These are phyloP conservation scores for Microplitis mediator DNA, from an alignment of 1,140 invertebrate species.

Conservation along the genomic window DNA sequence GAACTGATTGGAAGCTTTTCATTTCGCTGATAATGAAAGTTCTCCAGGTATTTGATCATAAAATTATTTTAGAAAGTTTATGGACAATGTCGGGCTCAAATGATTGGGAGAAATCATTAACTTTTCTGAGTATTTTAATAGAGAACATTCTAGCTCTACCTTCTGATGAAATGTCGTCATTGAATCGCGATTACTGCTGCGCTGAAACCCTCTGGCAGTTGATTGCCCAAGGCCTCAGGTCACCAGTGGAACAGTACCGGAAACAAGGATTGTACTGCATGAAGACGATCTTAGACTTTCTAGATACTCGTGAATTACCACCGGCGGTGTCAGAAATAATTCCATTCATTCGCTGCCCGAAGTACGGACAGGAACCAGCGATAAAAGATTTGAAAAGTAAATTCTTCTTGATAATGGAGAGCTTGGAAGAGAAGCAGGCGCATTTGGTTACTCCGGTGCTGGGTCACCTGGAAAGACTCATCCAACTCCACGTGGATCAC, in stretches of 20 bases:
- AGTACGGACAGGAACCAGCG: background rate
- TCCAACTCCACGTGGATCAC: slow-evolving; percentile 36
- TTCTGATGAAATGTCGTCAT: background rate
- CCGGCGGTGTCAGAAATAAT: slow-evolving; percentile 16
- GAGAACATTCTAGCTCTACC: background rate
- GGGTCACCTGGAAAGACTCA: slow-evolving; percentile 48
- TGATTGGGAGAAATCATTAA: slow-evolving; percentile 2
- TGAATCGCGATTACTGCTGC: slow-evolving; percentile 12
- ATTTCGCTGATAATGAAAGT: background rate
- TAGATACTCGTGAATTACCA: slow-evolving; percentile 18
- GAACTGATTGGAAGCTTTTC: background rate
- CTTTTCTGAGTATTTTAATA: background rate
- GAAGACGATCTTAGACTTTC: slow-evolving; percentile 44
- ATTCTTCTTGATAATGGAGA: slow-evolving; percentile 63
- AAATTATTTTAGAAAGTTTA: background rate
- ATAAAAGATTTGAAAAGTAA: slow-evolving; percentile 45
- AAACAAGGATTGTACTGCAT: slow-evolving; percentile 55
- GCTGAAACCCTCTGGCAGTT: slow-evolving; percentile 40
- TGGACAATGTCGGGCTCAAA: background rate
- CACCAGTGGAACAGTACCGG: slow-evolving; percentile 36
- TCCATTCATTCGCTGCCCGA: slow-evolving; percentile 39
- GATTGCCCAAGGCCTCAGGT: slow-evolving; percentile 36
- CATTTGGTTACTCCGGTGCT: slow-evolving; percentile 66
- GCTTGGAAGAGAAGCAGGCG: slow-evolving; percentile 68
- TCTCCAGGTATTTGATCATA: background rate